Base-by-base conservation (phyloP, 1,140 invertebrate species). In the Augochlora pura region DNA sequence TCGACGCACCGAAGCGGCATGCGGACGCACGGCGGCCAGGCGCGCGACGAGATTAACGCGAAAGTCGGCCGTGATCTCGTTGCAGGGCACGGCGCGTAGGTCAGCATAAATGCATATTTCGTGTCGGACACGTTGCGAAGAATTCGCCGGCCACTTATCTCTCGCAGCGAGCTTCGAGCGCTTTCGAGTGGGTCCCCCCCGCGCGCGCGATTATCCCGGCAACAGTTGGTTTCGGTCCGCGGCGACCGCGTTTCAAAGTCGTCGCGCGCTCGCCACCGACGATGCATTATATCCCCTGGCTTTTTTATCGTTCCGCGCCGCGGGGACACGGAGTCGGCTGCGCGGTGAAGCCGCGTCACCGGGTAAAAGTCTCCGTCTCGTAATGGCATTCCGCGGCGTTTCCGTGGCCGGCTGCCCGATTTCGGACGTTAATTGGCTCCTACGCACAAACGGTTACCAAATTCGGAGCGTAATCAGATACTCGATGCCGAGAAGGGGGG, bases 121-220 rank as follows among this genome's bases (percentile, higher is more conserved):
- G 62, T 82, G 83, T 74, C 80, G 71, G 77, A 62, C 60, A 69
- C 72, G 69, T 63, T 25, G 39, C 42, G 38, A 54, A 54, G 79
- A 71, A 74, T 82, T 72, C 65, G 71, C 66, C 54, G 54, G 54
- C 21, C n/a, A 78, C 83, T 86, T 86, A 85, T 86, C 84, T 86
- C 83, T 64, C 68, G 74, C n/a, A n/a, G n/a, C 70, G 70, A 78
- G 81, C 69, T 70, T 74, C 69, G 54, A 60, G 82, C 63, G 32
- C 32, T 54, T 49, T 62, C 52, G 65, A 63, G n/a, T 65, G 18
- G 46, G 21, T n/a, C 21, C 66, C 38, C n/a, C n/a, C n/a, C n/a
- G n/a, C n/a, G n/a, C n/a, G n/a, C 32, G 64, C 72, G 80, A 82
- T 86, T 74, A 84, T 27, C 76, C 64, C 69, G 57, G 73, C 59